These are phyloP conservation scores for Caenorhabditis uteleia DNA, from an alignment of 2,888 invertebrate species.

Conservation along the genomic window DNA sequence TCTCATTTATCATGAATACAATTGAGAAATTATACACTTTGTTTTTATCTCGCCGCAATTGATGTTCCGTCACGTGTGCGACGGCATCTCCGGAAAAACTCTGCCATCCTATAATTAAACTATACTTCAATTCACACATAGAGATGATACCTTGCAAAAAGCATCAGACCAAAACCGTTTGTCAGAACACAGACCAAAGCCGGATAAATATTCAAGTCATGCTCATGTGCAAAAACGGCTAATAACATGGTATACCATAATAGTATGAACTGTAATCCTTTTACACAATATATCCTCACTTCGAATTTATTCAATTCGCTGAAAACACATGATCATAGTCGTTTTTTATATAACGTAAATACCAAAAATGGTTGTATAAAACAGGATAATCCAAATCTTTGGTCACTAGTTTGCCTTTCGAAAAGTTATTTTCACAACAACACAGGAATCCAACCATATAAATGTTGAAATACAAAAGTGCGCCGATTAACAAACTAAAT, in stretches of 20 bases:
- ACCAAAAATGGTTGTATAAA: constrained; percentile 48
- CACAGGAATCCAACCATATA: constrained; percentile 56
- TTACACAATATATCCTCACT: constrained; percentile 48
- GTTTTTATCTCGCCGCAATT: constrained; percentile 47
- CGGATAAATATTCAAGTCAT: constrained; percentile 57
- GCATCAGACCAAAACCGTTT: constrained; percentile 58
- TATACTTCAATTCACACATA: constrained; percentile 15
- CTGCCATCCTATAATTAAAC: constrained; percentile 42
- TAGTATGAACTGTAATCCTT: constrained; percentile 51
- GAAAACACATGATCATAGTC: no score
- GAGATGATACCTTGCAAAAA: constrained; percentile 53
- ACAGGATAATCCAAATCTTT: constrained; percentile 39
- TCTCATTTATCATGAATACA: no score
- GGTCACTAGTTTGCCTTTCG: constrained; percentile 28
- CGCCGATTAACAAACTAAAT: constrained; percentile 49
- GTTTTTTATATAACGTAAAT: not conserved
- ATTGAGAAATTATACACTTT: not conserved
- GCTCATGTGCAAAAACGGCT: constrained; percentile 54
- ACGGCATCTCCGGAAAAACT: constrained; percentile 54
- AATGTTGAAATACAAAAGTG: constrained; percentile 52
- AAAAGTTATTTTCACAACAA: constrained; percentile 55
- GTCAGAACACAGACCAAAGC: constrained; percentile 53
- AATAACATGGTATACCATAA: constrained; percentile 57
- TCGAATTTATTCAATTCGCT: constrained; percentile 52
- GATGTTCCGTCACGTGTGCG: constrained; percentile 43